These are phyloP conservation scores for Prionailurus viverrinus DNA, from an alignment of 2,113 vertebrate genomes.

Conservation along the genomic window DNA sequence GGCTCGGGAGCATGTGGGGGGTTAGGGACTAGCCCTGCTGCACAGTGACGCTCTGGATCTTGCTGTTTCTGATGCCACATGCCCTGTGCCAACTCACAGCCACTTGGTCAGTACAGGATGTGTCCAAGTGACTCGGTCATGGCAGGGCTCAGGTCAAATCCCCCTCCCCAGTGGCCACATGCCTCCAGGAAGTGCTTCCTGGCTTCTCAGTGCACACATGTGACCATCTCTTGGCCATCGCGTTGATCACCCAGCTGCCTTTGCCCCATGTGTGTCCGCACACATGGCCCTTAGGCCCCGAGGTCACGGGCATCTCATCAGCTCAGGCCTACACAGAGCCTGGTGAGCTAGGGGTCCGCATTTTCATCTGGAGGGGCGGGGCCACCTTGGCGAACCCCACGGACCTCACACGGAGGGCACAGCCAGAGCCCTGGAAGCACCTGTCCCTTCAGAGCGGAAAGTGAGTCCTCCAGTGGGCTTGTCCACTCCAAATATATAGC, in stretches of 20 bases:
- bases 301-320: neutral
- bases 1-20: neutral
- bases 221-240: neutral
- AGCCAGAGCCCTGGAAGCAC: neutral
- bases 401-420: neutral
- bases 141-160: neutral
- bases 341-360: neutral
- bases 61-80: no score
- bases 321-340: neutral
- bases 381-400: neutral
- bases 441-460: neutral
- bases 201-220: neutral
- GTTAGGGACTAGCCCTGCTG: neutral
- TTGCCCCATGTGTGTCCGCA: neutral
- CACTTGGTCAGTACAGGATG: neutral
- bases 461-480: neutral
- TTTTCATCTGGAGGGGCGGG: neutral
- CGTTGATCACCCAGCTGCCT: no score
- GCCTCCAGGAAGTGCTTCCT: neutral
- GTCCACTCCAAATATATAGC: neutral
- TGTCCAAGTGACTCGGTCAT: neutral
- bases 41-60: no score
- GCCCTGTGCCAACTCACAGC: neutral
- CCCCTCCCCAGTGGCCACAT: neutral
- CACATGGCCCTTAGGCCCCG: neutral